Evolutionary conservation across 2,113 vertebrate species (phyloP).

Genomic region (Neofelis nebulosa): DNA sequence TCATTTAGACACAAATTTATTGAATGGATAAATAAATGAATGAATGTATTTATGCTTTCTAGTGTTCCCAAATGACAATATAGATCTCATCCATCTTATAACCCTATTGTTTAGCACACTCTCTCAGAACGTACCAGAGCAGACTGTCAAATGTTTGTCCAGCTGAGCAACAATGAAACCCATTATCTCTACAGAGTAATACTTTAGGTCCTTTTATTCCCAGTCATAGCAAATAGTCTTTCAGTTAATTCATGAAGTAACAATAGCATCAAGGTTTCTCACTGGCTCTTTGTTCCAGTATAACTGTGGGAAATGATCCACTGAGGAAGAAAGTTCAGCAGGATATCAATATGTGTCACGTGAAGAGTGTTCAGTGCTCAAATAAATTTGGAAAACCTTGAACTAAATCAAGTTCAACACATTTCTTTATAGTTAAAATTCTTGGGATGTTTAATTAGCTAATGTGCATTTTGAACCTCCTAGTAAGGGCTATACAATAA

Average conservation of each 20-base stretch:
- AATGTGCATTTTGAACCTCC: not conserved
- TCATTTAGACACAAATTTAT: not conserved
- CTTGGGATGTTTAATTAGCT: constrained; percentile 11
- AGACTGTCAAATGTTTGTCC: not conserved
- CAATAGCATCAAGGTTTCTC: not conserved
- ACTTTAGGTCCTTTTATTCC: not conserved
- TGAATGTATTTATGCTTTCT: not conserved
- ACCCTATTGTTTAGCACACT: not conserved
- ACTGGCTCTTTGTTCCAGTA: not conserved
- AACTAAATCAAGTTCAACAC: not conserved
- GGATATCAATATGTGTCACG: not conserved
- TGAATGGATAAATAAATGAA: not conserved
- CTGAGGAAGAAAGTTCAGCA: not conserved
- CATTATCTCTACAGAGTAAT: not conserved
- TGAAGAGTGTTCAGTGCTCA: not conserved
- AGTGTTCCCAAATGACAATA: not conserved
- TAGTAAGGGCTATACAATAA: not conserved
- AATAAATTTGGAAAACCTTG: not conserved
- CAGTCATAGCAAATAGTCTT: not conserved
- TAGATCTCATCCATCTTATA: not conserved
- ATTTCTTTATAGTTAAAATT: not conserved
- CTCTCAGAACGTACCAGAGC: not conserved
- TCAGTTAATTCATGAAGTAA: not conserved
- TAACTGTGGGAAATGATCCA: not conserved
- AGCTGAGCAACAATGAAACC: not conserved